Evolutionary conservation across 2,888 invertebrate species (phyloP).

Genomic region (Pristionchus fissidentatus): DNA sequence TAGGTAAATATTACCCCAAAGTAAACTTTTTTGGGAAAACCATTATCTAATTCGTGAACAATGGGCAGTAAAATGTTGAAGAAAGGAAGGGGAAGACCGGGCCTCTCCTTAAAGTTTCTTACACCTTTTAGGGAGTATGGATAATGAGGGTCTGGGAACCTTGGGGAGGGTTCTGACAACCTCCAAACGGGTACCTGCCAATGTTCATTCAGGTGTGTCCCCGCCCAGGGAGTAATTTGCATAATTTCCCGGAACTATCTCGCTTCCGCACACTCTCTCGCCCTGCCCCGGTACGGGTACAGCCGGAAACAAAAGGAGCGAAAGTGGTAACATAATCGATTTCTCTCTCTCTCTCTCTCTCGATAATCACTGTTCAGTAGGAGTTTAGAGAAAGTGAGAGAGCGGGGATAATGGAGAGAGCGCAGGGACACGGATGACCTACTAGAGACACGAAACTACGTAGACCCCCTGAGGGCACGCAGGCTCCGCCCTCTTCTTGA

Average conservation of each 20-base stretch:
- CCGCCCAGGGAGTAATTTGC: slow-evolving; percentile 20
- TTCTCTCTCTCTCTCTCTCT: slow-evolving; percentile 4
- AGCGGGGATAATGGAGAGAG: background rate
- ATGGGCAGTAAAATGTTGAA: background rate
- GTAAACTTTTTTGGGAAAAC: too few species aligned
- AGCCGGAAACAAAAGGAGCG: slow-evolving; percentile 20
- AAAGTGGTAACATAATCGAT: slow-evolving; percentile 22
- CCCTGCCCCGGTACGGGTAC: background rate
- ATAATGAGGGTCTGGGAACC: background rate
- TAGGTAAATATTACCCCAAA: too few species aligned
- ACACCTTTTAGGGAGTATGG: too few species aligned
- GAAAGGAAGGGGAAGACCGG: background rate
- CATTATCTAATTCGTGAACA: background rate
- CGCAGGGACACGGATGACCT: background rate
- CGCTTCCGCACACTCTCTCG: background rate
- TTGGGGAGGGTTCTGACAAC: background rate
- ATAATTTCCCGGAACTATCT: slow-evolving; percentile 19
- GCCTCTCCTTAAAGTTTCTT: too few species aligned
- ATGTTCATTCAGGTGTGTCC: slow-evolving; percentile 14
- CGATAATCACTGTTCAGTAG: background rate
- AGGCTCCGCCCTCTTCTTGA: background rate
- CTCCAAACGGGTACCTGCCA: background rate
- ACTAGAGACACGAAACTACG: too few species aligned
- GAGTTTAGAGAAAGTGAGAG: background rate
- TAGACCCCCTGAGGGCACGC: slow-evolving; percentile 4